These are phyloP conservation scores for Spilarctia lutea DNA, from an alignment of 2,888 invertebrate species.

Conservation along the genomic window DNA sequence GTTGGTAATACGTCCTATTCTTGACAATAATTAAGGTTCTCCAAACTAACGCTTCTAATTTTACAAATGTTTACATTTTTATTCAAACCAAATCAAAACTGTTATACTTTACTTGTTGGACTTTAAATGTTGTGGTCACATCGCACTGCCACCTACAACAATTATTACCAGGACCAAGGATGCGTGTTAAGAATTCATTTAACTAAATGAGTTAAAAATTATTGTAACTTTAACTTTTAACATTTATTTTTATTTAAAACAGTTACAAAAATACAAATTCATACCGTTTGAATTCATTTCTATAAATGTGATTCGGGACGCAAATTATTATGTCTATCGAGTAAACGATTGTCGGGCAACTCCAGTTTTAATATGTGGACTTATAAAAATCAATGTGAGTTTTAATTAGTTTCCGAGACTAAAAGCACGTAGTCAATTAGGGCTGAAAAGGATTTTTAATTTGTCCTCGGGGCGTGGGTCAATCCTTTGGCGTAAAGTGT, in stretches of 20 bases:
- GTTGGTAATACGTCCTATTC: too few relatives aligned
- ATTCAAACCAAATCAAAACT: too few relatives aligned
- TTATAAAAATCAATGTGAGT: neutral
- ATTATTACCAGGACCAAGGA: neutral
- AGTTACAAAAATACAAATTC: too few relatives aligned
- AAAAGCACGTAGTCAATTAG: constrained; percentile 4
- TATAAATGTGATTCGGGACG: neutral
- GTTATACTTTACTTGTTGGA: neutral
- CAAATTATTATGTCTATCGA: neutral
- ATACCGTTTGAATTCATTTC: neutral
- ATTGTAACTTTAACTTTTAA: too few relatives aligned
- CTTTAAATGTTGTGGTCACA: neutral
- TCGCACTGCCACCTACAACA: neutral
- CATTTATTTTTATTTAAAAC: too few relatives aligned
- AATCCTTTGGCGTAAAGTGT: neutral
- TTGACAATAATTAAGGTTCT: too few relatives aligned
- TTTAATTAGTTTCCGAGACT: neutral
- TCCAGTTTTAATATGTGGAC: neutral
- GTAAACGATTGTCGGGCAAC: neutral
- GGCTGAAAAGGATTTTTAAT: constrained; percentile 1
- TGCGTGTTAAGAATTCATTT: neutral
- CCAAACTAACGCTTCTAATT: too few relatives aligned
- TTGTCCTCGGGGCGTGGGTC: neutral
- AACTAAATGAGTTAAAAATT: neutral
- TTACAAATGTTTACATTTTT: neutral